Evolutionary conservation across 2,113 vertebrate species (phyloP), one percentile per base, ranked within the genome.

Genomic region (Oncorhynchus gorbuscha): DNA sequence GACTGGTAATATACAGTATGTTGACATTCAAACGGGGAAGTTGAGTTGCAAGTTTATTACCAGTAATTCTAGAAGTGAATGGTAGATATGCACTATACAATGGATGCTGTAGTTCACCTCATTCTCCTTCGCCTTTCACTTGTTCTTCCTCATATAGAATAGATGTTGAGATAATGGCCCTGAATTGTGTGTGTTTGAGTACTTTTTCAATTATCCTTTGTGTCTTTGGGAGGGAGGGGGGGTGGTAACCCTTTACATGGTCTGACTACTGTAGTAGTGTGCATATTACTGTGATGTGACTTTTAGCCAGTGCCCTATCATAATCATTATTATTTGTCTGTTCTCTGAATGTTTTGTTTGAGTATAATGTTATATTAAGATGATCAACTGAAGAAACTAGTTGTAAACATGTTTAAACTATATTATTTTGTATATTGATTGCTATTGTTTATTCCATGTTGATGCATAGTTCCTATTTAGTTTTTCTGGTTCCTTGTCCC

Each of bases 181-280:
- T 45, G 39, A 45, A 45, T 45, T 84, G 32, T 81, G 69, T 22
- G 73, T n/a, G 35, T 22, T 32, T 22, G 35, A 45, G 1, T 39
- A 39, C 39, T 39, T 39, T 39, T 39, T 39, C 39, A 39, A 39
- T 39, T 0, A 39, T 39, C 39, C 39, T 39, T 39, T 74, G 66
- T 72, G 20, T 76, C 5, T 35, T 39, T 39, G 7, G 26, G 39
- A 8, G 39, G 39, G 7, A 1, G 35, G 35, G 35, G 35, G 35
- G 35, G 2, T 39, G 35, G 35, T 39, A 39, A 35, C 6, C 35
- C 35, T 39, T 39, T 39, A 39, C 35, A 9, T 9, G 39, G 39
- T 8, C 39, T 39, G 39, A 39, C 8, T 39, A 9, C 39, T 39
- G 39, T 39, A 39, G 8, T 39, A 39, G 39, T 45, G 39, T 45